Evolutionary conservation across 2,888 invertebrate species (phyloP).

Genomic region (Conops quadrifasciatus): DNA sequence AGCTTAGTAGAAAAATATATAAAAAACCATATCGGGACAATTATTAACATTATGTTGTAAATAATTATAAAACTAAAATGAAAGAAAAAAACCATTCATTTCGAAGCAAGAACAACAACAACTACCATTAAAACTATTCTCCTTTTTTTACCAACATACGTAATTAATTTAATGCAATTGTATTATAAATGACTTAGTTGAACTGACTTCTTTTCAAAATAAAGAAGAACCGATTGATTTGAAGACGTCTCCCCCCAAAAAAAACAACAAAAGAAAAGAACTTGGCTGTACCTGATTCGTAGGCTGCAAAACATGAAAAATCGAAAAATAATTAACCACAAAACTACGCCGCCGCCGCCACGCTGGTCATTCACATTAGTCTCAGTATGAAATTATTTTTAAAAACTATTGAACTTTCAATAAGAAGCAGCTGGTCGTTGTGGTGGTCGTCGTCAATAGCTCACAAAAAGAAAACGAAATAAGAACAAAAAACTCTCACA

Average conservation of each 20-base stretch:
- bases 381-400: not conserved
- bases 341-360: not conserved
- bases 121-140: no score
- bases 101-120: no score
- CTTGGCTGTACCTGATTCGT: slow-evolving; percentile 1
- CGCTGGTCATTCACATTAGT: not conserved
- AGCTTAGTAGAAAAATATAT: no score
- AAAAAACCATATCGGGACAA: no score
- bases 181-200: no score
- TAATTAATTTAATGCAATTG: no score
- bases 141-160: no score
- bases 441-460: not conserved
- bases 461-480: not conserved
- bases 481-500: not conserved
- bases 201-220: no score
- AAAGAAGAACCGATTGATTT: not conserved
- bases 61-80: no score
- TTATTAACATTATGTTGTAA: no score
- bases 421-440: not conserved
- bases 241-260: no score
- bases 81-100: no score
- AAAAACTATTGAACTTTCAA: not conserved
- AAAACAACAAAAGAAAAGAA: not conserved
- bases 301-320: slow-evolving; percentile 3
- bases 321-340: slow-evolving; percentile 22